A percentile compares a stretch with the other conserved stretches of the same genome.
Evolutionary conservation across 2,113 vertebrate genomes (phyloP).

Genomic region (Heloderma charlesbogerti): DNA sequence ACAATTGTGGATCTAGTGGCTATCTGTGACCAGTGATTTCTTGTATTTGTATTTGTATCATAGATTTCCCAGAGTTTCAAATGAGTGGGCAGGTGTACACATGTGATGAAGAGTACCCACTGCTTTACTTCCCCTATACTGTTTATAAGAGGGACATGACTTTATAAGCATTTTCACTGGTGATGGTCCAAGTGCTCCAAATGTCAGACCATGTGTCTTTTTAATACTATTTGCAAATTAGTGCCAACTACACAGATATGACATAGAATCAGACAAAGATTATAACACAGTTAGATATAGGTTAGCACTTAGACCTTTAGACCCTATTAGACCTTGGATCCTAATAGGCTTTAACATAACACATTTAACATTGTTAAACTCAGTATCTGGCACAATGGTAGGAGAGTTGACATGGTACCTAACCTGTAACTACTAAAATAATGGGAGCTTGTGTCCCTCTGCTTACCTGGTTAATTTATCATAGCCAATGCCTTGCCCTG

Average conservation of each 20-base stretch:
- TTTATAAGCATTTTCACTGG: neutral
- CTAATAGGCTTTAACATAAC: too few species aligned
- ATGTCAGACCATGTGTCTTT: neutral
- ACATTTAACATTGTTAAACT: too few species aligned
- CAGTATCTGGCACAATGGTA: neutral
- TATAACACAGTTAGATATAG: too few species aligned
- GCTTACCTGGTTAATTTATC: neutral
- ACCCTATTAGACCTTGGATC: too few species aligned
- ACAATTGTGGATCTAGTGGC: neutral
- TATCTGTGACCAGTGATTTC: neutral
- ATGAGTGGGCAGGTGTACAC: neutral
- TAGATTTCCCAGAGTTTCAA: neutral
- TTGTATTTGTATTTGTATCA: neutral
- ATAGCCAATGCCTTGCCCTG: neutral
- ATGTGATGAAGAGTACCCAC: neutral
- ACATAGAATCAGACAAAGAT: too few species aligned
- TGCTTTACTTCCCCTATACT: neutral
- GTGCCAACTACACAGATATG: too few species aligned
- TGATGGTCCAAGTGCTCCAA: neutral
- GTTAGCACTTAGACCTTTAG: too few species aligned
- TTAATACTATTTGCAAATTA: too few species aligned
- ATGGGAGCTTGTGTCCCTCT: neutral
- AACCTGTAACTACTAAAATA: neutral
- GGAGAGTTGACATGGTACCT: neutral
- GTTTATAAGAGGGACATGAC: too few species aligned